A percentile compares a stretch with the other conserved stretches of the same genome.
Evolutionary conservation across 2,888 invertebrate species (phyloP).

Genomic region (Harmothoe impar): DNA sequence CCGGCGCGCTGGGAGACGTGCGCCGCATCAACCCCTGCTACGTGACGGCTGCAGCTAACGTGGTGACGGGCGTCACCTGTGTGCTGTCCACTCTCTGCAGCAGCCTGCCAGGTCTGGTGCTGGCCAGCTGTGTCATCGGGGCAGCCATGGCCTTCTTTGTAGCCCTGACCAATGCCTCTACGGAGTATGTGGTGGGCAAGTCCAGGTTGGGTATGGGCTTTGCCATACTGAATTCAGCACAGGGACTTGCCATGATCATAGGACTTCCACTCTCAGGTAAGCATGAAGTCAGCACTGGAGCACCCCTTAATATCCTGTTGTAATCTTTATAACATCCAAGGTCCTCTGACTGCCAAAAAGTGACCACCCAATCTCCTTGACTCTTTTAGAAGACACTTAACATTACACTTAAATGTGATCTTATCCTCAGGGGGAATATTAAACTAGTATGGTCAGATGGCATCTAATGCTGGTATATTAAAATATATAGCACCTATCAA

Average conservation of each 20-base stretch:
- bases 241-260: not conserved
- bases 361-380: too few species aligned
- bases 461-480: too few species aligned
- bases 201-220: not conserved
- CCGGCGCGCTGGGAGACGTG: not conserved
- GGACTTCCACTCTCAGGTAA: constrained; percentile 8
- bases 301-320: too few species aligned
- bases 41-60: not conserved
- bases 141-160: not conserved
- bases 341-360: too few species aligned
- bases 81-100: not conserved
- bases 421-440: too few species aligned
- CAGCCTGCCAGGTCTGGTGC: not conserved
- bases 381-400: too few species aligned
- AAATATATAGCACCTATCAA: too few species aligned
- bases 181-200: not conserved
- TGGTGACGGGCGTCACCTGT: not conserved
- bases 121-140: not conserved
- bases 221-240: not conserved
- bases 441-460: too few species aligned
- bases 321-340: too few species aligned
- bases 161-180: not conserved
- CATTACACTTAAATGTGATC: too few species aligned
- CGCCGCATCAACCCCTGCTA: not conserved
- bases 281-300: too few species aligned